Percentiles rank a stretch among this genome's conserved stretches.
phyloP scores from a whole-genome alignment of 2,888 invertebrate species.

The Orthosia gracilis region DNA sequence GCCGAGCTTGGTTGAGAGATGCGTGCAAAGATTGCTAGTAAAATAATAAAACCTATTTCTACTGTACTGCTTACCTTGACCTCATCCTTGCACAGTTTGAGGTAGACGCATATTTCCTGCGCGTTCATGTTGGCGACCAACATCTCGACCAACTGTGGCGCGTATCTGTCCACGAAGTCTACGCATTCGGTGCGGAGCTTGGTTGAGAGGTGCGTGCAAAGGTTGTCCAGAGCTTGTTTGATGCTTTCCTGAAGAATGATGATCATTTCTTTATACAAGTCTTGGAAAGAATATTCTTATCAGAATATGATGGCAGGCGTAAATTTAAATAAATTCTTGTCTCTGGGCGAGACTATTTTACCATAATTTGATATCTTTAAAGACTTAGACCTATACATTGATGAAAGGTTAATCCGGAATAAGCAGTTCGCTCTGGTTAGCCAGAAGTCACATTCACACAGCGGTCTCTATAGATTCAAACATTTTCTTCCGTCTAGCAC shows the following conservation, averaged over 20 bases:
- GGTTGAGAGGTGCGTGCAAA: slow-evolving; percentile 93
- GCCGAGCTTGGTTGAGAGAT: slow-evolving; percentile 92
- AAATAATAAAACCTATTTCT: not conserved
- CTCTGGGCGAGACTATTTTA: too few relatives aligned
- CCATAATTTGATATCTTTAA: too few relatives aligned
- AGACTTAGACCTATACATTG: too few relatives aligned
- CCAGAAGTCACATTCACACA: too few relatives aligned
- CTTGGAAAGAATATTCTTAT: too few relatives aligned
- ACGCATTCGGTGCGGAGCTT: slow-evolving; percentile 93
- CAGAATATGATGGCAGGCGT: too few relatives aligned
- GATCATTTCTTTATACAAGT: too few relatives aligned
- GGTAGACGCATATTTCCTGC: slow-evolving; percentile 94
- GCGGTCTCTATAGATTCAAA: too few relatives aligned
- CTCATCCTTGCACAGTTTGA: slow-evolving; percentile 93
- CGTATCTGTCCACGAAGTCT: slow-evolving; percentile 95
- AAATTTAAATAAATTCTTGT: too few relatives aligned
- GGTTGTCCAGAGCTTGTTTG: slow-evolving; percentile 92
- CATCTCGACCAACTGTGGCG: slow-evolving; percentile 95
- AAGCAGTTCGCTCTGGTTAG: too few relatives aligned
- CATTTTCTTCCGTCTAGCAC: too few relatives aligned
- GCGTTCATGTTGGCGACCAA: slow-evolving; percentile 93
- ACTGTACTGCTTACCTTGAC: slow-evolving; percentile 29
- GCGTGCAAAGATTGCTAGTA: slow-evolving; percentile 91
- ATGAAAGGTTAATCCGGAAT: too few relatives aligned
- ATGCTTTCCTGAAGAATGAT: slow-evolving; percentile 92